Base-by-base conservation (phyloP, 2,888 invertebrate genomes). In the Zaprionus lineosus region DNA sequence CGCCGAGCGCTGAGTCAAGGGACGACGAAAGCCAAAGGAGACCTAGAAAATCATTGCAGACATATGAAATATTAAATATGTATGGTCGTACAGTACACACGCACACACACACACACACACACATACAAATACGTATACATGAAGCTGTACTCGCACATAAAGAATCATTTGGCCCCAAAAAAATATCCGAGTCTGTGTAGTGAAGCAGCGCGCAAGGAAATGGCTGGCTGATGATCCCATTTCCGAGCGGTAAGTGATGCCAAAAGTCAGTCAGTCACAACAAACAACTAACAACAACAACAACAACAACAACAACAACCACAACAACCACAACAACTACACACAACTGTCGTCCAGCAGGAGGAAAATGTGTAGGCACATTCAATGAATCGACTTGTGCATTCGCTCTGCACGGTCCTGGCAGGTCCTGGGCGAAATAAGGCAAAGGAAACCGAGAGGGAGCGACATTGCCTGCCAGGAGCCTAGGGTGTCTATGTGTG, bases 21-120 rank as follows among this genome's bases (percentile, higher is more conserved):
- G 73, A 64, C 63, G 51, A 51, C 44, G 48, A 48, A 39, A 34
- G 57, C 44, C 58, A 62, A 64, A 58, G 40, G 68, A 56, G 65
- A 68, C 72, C 81, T 78, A 72, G 50, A 73, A 87, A 86, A 87
- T 86, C 86, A 82, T 87, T 88, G 88, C 88, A 88, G 87, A 88
- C 84, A 84, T 87, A 87, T 88, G 86, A 88, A 87, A 88, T 87
- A 87, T 87, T 87, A 87, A 87, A 84, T 84, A 86, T 82, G 86
- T 85, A 83, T 83, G 67, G 55, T 50, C 34, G 18, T 48, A 65
- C 55, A 61, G n/a, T n/a, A 48, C 43, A 51, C 6, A 51, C 34
- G 24, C 40, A 18, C 33, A 15, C 15, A 46, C 8, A 21, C 19
- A 24, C 48, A 50, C 31, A 55, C 39, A 44, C 21, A 39, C 24